Evolutionary conservation across 2,888 invertebrate species (phyloP), one percentile per base, ranked within the genome.

Genomic region (Hydropsyche betteni): DNA sequence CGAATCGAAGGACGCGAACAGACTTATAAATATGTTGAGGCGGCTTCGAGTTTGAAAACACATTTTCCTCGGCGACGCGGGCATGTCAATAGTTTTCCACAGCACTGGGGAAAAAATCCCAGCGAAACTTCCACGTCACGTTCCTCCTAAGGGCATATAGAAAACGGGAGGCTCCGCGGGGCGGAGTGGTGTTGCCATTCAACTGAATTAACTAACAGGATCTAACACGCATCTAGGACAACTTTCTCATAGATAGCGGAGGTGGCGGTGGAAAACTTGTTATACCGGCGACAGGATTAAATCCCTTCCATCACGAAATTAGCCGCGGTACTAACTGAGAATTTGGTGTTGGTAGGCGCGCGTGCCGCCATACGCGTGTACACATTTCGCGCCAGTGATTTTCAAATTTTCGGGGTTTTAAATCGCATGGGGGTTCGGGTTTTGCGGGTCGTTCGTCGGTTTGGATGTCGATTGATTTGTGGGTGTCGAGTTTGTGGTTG

Each of bases 191-290:
- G 64, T 64, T 64, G 64, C 64, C 64, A 36, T 64, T 64, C 64
- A 36, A 64, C 64, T 64, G 36, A 64, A 64, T 64, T 64, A 64
- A 64, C 64, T 64, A 64, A 64, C 64, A 64, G 64, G 64, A 64
- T 64, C 36, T 64, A 64, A 64, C 64, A 64, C 64, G 64, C 64
- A 64, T 64, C 64, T 36, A 64, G 36, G 64, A 64, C n/a, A 64
- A 64, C 64, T 64, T 64, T 64, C 64, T 64, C 64, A 64, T 64
- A 64, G 64, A 64, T 64, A 64, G 64, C 64, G 33, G 12, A 4
- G 44, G 6, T 6, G 44, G 44, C 1, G 6, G 64, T 24, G 64
- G 64, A 64, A 64, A 64, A 64, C 64, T 64, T 64, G 64, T 64
- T 64, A 64, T 64, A 34, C 36, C 36, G 36, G 58, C 14, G 58